phyloP scores from a whole-genome alignment of 2,797 vertebrate species.

The Chelon auratus region DNA sequence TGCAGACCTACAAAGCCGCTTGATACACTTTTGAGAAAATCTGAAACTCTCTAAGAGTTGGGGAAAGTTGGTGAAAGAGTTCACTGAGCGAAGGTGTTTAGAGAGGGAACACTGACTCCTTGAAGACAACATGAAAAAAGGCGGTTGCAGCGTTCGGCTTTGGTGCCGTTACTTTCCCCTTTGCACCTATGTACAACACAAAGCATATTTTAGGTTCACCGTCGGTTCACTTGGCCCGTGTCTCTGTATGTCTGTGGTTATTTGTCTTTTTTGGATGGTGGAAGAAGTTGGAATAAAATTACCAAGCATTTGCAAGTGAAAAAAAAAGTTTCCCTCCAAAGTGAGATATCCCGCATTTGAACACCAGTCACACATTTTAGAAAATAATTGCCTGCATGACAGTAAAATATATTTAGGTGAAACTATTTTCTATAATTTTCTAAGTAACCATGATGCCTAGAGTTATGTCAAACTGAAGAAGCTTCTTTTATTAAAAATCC shows the following conservation, averaged over 20 bases:
- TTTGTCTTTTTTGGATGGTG: conserved; percentile 7
- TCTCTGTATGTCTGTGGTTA: neutral
- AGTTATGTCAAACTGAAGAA: neutral
- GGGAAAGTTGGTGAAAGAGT: conserved; percentile 35
- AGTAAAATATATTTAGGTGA: conserved; percentile 35
- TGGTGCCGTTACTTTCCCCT: conserved; percentile 3
- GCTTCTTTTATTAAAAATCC: neutral
- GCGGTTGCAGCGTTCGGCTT: conserved; percentile 14
- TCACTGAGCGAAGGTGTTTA: conserved; percentile 11
- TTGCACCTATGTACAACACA: conserved; percentile 40
- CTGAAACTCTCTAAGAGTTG: conserved; percentile 10
- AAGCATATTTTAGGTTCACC: conserved; percentile 39
- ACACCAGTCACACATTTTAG: conserved; percentile 25
- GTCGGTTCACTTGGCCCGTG: conserved; percentile 26
- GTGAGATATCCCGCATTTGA: conserved; percentile 43
- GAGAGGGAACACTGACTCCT: conserved; percentile 9
- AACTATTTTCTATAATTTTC: conserved; percentile 14
- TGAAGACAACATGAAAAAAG: conserved; percentile 17
- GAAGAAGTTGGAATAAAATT: conserved; percentile 50
- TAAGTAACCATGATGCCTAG: neutral
- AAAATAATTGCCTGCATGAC: conserved; percentile 47
- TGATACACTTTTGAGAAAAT: conserved; percentile 16
- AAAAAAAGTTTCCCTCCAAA: conserved; percentile 30
- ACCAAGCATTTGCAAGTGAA: conserved; percentile 37
- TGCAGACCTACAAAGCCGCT: conserved; percentile 16